These are phyloP conservation scores for Drosophila subpulchrella DNA, from an alignment of 1,140 invertebrate genomes.

Conservation along the genomic window DNA sequence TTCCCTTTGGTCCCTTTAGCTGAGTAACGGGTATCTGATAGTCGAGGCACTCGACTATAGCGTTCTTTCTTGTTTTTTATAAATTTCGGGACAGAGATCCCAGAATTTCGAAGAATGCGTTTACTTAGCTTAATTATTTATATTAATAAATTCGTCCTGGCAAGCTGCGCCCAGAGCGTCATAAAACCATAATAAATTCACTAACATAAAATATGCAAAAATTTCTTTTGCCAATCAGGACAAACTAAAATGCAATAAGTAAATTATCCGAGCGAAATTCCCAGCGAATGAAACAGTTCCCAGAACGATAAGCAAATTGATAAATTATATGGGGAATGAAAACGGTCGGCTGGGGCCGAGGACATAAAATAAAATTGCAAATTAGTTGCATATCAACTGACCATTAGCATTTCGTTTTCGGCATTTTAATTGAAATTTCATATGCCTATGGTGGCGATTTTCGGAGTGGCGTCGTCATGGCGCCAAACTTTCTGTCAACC, in stretches of 20 bases:
- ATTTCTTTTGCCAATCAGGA: neutral
- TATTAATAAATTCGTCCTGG: neutral
- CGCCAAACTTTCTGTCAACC: conserved; percentile 49
- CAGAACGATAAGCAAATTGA: conserved; percentile 35
- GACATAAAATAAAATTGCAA: conserved; percentile 54
- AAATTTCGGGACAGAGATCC: no score
- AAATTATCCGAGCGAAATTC: conserved; percentile 17
- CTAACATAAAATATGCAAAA: conserved; percentile 4
- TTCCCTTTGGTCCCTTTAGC: no score
- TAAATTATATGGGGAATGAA: conserved; percentile 13
- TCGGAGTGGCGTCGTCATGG: conserved; percentile 6
- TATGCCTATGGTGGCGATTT: conserved; percentile 41
- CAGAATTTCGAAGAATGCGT: neutral
- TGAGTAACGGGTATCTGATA: no score
- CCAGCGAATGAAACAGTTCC: neutral
- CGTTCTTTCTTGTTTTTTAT: no score
- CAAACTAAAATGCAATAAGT: conserved; percentile 8
- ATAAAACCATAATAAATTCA: neutral
- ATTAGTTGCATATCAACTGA: conserved; percentile 58
- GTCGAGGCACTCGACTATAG: no score
- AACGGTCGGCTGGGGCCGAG: conserved; percentile 3
- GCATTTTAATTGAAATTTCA: conserved; percentile 64
- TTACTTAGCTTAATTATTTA: neutral
- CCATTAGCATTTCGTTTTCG: conserved; percentile 57
- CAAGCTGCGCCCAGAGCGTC: neutral